Conservation (phyloP, 1,140 invertebrate species). For the Nasonia longicornis region DNA sequence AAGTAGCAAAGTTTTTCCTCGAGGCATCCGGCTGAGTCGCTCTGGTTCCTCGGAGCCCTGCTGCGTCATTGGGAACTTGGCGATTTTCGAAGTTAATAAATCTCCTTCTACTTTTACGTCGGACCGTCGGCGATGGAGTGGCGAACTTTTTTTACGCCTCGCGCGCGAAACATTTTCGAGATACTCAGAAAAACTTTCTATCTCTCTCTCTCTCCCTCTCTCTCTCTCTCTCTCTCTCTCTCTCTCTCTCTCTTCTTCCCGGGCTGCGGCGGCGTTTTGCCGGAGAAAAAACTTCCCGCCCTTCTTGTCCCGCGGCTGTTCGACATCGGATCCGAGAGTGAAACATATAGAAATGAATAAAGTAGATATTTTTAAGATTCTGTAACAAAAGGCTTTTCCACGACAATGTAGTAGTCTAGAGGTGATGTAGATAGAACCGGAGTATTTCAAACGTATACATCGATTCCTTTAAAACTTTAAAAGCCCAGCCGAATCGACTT, state of each 20-base stretch:
- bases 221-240: no score
- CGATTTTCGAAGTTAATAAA: constrained; percentile 43
- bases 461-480: no score
- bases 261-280: not conserved
- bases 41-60: not conserved
- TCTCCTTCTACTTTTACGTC: constrained; percentile 29
- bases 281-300: constrained; percentile 1
- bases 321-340: not conserved
- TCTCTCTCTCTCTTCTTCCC: not conserved
- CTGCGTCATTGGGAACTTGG: constrained; percentile 30
- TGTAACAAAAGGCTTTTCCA: no score
- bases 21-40: constrained; percentile 5
- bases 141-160: constrained; percentile 37
- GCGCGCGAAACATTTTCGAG: constrained; percentile 36
- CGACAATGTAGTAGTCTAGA: no score
- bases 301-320: not conserved
- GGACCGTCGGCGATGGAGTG: constrained; percentile 3
- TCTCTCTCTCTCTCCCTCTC: not conserved
- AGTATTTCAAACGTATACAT: no score
- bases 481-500: no score
- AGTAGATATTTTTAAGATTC: no score
- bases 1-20: constrained; percentile 7
- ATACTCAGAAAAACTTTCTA: constrained; percentile 33
- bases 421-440: no score
- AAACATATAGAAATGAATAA: not conserved